Evolutionary conservation across 2,113 vertebrate genomes (phyloP).

Genomic region (Onychostoma macrolepis): DNA sequence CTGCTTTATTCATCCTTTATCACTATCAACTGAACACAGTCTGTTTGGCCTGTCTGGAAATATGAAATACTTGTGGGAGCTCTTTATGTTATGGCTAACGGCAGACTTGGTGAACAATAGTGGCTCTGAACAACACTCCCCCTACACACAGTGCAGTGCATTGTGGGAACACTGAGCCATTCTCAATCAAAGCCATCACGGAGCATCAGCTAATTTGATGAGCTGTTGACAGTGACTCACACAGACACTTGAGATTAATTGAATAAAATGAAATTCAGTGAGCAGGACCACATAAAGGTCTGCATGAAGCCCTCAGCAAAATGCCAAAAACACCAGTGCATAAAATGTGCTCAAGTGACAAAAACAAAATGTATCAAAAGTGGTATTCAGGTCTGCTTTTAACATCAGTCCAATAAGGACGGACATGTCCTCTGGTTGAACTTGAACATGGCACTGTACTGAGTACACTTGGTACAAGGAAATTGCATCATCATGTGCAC

Average conservation of each 20-base stretch:
- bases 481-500: background rate
- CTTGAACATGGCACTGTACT: background rate
- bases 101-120: constrained; percentile 25
- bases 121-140: background rate
- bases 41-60: constrained; percentile 5
- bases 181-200: constrained; percentile 36
- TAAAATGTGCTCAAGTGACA: background rate
- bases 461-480: background rate
- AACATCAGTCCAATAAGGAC: background rate
- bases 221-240: too few species aligned
- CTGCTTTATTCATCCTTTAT: constrained; percentile 32
- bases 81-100: constrained; percentile 34
- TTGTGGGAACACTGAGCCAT: background rate
- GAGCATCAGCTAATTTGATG: constrained; percentile 12
- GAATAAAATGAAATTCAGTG: background rate
- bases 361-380: background rate
- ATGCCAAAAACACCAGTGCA: background rate
- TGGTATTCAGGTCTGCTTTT: background rate
- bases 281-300: constrained; percentile 7
- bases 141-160: constrained; percentile 13
- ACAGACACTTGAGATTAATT: too few species aligned
- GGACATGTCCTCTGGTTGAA: background rate
- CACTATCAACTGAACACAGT: constrained; percentile 18
- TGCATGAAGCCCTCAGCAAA: background rate
- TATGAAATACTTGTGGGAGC: constrained; percentile 20